Conservation (phyloP, 2,888 invertebrate species). For the Tetranychus truncatus region DNA sequence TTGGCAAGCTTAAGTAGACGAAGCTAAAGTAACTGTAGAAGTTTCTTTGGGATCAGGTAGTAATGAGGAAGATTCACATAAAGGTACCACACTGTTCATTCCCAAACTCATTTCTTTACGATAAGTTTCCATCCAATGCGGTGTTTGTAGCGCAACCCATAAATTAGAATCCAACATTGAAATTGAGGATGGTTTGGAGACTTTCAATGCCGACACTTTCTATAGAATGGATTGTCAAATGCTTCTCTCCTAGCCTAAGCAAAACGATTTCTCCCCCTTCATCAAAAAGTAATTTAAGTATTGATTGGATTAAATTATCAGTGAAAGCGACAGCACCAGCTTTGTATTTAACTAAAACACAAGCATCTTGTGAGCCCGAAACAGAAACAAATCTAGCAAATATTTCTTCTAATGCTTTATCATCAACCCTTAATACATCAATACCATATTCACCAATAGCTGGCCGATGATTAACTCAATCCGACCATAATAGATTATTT, state of each 20-base stretch:
- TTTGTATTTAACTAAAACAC: slow-evolving; percentile 50
- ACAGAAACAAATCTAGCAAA: slow-evolving; percentile 66
- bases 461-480: slow-evolving; percentile 88
- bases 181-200: slow-evolving; percentile 33
- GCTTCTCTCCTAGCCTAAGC: slow-evolving; percentile 63
- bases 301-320: slow-evolving; percentile 55
- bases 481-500: slow-evolving; percentile 66
- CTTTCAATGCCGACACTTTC: slow-evolving; percentile 64
- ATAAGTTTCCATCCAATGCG: slow-evolving; percentile 63
- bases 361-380: slow-evolving; percentile 85
- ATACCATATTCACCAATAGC: slow-evolving; percentile 77
- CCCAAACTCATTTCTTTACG: slow-evolving; percentile 65
- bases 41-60: slow-evolving; percentile 19
- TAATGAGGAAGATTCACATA: slow-evolving; percentile 11
- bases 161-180: slow-evolving; percentile 28
- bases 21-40: background rate
- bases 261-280: slow-evolving; percentile 71
- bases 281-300: slow-evolving; percentile 56
- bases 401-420: slow-evolving; percentile 52
- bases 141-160: slow-evolving; percentile 53
- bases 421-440: slow-evolving; percentile 61
- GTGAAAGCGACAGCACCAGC: slow-evolving; percentile 44
- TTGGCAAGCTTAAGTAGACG: background rate
- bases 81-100: slow-evolving; percentile 53
- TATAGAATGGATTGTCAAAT: slow-evolving; percentile 77